Base-by-base conservation (phyloP, 2,797 vertebrate species). In the Atherinosoma microstoma region DNA sequence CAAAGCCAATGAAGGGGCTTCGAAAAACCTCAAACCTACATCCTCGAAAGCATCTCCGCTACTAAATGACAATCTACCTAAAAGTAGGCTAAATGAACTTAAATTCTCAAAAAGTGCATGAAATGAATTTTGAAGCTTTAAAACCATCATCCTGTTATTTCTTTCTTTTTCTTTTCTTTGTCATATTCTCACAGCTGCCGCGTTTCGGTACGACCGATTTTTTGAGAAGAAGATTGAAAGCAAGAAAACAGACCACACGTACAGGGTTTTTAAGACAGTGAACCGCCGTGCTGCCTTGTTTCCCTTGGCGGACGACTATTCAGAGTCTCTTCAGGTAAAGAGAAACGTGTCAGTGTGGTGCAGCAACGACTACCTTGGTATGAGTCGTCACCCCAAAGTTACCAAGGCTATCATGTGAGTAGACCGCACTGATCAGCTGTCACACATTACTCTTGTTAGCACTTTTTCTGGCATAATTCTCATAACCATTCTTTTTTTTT, bases 361-460 rank as follows among this genome's bases (percentile, higher is more conserved):
- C 92, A 98, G 97, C 92, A 98, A 98, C 0, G 97, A 98, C 79
- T 99, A 98, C 86, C 95, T 99, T 10, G 97, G 96, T 47, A 98
- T 98, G 97, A 98, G 97, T 80, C 95, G 96, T 2, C 97, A 99
- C 80, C 96, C 96, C 1, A 93, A 92, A 9, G 96, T 99, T 75
- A 95, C 94, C 35, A 94, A 94, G 61, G 88, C 96, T 0, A 95
- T 97, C 30, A 91, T 94, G 97, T 99, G 86, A 96, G 97, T 95
- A 58, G 8, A 6, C 27, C 4, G 15, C 4, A n/a, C 2, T 32
- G 12, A 36, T 47, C 34, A 13, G n/a, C 5, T 0, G 18, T 58
- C 35, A 12, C 18, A 35, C 8, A 1, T 15, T 36, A 29, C 24
- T 15, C 3, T 11, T 16, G 45, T 59, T 15, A 15, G 12, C 51